Evolutionary conservation across 2,888 invertebrate species (phyloP).

Genomic region (Zygaena filipendulae): DNA sequence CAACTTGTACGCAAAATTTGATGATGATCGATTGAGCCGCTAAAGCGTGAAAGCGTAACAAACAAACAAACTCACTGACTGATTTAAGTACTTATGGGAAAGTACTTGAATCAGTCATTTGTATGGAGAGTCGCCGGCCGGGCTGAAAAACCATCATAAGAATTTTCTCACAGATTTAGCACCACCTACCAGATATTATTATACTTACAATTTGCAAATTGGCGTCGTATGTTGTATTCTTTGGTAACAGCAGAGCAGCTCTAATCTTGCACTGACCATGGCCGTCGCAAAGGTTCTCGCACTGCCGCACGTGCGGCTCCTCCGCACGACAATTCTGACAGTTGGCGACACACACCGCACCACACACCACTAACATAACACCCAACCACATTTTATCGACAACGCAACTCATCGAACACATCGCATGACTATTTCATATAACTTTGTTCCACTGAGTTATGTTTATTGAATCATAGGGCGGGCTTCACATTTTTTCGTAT

Average conservation of each 20-base stretch:
- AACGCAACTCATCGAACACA: constrained; percentile 14
- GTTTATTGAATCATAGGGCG: constrained; percentile 1
- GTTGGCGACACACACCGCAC: constrained; percentile 19
- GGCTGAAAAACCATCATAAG: no score
- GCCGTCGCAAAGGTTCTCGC: constrained; percentile 57
- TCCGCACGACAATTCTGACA: constrained; percentile 47
- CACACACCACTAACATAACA: constrained; percentile 23
- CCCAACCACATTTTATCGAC: constrained; percentile 35
- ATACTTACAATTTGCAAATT: constrained; percentile 64
- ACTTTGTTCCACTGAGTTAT: constrained; percentile 15
- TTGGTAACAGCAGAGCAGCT: constrained; percentile 74
- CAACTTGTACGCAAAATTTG: no score
- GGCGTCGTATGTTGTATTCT: constrained; percentile 61
- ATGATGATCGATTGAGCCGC: no score
- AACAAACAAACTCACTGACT: no score
- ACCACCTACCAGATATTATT: no score
- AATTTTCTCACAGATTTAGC: no score
- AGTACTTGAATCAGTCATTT: no score
- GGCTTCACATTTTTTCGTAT: constrained; percentile 6
- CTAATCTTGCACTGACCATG: constrained; percentile 69
- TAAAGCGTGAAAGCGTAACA: no score
- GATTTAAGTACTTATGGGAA: no score
- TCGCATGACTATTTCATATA: constrained; percentile 24
- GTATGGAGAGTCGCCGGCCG: no score
- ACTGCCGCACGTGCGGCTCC: constrained; percentile 37